Evolutionary conservation across 1,140 invertebrate genomes (phyloP).

Genomic region (Drosophila fuyamai): DNA sequence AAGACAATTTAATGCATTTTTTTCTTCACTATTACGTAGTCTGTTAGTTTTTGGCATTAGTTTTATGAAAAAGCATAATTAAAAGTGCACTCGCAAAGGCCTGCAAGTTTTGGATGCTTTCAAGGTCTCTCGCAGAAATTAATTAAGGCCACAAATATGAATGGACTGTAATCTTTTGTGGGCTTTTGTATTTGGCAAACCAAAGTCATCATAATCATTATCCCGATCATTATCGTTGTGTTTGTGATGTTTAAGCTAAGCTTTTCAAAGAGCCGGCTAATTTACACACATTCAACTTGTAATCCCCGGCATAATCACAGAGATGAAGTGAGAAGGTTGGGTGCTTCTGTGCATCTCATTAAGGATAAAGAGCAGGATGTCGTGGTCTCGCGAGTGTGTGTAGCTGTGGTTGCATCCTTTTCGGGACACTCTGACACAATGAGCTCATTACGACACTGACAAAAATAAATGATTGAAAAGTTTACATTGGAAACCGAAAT

Average conservation of each 20-base stretch:
- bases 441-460: constrained; percentile 40
- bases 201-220: constrained; percentile 14
- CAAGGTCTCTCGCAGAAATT: constrained; percentile 60
- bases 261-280: constrained; percentile 45
- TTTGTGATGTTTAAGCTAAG: constrained; percentile 34
- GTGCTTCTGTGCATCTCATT: constrained; percentile 43
- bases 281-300: constrained; percentile 57
- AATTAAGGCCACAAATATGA: constrained; percentile 39
- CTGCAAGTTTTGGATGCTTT: constrained; percentile 46
- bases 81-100: constrained; percentile 54
- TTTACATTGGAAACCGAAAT: no score
- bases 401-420: constrained; percentile 38
- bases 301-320: constrained; percentile 41
- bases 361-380: constrained; percentile 45
- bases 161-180: constrained; percentile 24
- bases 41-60: constrained; percentile 3
- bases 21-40: constrained; percentile 19
- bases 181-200: constrained; percentile 28
- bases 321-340: constrained; percentile 37
- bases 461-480: background rate
- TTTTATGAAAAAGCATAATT: constrained; percentile 59
- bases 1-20: constrained; percentile 29
- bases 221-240: constrained; percentile 27
- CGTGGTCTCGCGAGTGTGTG: constrained; percentile 12
- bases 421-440: constrained; percentile 36